phyloP scores from a whole-genome alignment of 2,888 invertebrate species.

The Acleris literana region DNA sequence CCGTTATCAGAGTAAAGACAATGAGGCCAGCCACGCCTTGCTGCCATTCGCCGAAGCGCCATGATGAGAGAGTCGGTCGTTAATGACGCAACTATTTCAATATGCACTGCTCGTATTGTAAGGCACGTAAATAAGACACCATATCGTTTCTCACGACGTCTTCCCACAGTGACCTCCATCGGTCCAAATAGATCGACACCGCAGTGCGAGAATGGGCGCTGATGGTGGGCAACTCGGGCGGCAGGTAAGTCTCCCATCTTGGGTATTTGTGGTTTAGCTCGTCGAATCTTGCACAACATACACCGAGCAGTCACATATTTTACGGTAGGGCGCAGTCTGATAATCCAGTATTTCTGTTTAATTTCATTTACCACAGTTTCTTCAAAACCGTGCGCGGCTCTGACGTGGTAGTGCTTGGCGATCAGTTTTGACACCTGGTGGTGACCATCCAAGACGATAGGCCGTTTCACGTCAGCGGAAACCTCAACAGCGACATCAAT shows the following conservation, averaged over 20 bases:
- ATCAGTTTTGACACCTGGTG: conserved; percentile 3
- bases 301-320: conserved; percentile 39
- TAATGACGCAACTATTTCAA: conserved; percentile 9
- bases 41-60: conserved; percentile 3
- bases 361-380: conserved; percentile 37
- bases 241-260: conserved; percentile 29
- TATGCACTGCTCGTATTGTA: conserved; percentile 11
- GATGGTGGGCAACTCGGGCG: conserved; percentile 22
- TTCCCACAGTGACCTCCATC: conserved; percentile 20
- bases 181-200: conserved; percentile 25
- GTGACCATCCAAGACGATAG: conserved; percentile 20
- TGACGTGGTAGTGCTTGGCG: conserved; percentile 9
- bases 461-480: background rate
- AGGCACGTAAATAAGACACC: conserved; percentile 24
- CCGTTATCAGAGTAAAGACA: background rate
- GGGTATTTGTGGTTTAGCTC: conserved; percentile 22
- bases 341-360: conserved; percentile 33
- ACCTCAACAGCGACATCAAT: conserved; percentile 4
- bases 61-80: conserved; percentile 8
- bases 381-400: conserved; percentile 17
- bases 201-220: conserved; percentile 20
- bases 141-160: conserved; percentile 22
- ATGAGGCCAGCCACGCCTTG: conserved; percentile 1
- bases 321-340: conserved; percentile 28
- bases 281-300: conserved; percentile 39